phyloP scores from a whole-genome alignment of 2,888 invertebrate genomes.

The Ditylenchus weischeri region DNA sequence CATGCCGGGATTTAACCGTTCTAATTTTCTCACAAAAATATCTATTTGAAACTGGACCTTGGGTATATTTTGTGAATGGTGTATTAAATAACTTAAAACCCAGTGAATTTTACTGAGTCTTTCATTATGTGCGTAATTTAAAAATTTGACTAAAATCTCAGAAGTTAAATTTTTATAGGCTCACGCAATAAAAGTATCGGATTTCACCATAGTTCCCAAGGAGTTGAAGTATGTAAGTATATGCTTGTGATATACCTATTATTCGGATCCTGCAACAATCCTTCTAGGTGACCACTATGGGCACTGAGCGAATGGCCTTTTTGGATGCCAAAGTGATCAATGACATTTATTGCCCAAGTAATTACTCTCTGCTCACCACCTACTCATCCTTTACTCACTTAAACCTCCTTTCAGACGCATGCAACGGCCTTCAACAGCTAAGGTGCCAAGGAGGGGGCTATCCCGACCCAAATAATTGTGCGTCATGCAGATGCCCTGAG shows the following conservation, averaged over 20 bases:
- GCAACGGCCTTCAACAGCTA: conserved; percentile 41
- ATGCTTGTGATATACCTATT: no score
- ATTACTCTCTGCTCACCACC: conserved; percentile 14
- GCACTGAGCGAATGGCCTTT: conserved; percentile 58
- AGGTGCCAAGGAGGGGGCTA: conserved; percentile 55
- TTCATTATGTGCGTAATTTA: no score
- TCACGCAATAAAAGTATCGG: conserved; percentile 57
- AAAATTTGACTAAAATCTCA: no score
- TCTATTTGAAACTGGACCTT: no score
- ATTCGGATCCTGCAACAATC: no score
- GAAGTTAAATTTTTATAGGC: conserved; percentile 28
- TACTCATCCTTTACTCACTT: background rate
- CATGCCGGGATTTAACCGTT: no score
- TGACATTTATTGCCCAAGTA: conserved; percentile 57
- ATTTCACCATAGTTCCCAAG: conserved; percentile 58
- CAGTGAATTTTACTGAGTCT: no score
- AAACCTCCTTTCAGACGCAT: conserved; percentile 35
- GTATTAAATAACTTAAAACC: no score
- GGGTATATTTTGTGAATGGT: no score
- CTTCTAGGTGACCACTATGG: conserved; percentile 54
- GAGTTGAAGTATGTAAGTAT: conserved; percentile 49
- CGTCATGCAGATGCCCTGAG: conserved; percentile 52
- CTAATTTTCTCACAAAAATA: no score
- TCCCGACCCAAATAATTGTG: conserved; percentile 57
- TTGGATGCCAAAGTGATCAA: conserved; percentile 58